Conservation (phyloP, 2,113 vertebrate species). For the Menidia beryllina region DNA sequence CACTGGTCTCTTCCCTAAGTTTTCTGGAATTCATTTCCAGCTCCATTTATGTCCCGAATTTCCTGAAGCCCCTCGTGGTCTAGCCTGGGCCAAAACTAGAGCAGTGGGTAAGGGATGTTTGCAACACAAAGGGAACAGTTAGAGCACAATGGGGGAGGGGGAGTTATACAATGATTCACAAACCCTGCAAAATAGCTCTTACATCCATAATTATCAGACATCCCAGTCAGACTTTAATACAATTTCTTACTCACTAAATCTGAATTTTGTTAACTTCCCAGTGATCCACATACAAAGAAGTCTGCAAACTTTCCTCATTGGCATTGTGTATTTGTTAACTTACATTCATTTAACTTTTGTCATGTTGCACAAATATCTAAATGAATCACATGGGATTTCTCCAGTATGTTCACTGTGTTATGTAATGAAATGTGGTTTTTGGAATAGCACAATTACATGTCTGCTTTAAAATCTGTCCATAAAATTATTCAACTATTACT, state of each 20-base stretch:
- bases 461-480: no score
- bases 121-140: constrained; percentile 30
- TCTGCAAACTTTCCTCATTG: no score
- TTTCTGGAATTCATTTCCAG: no score
- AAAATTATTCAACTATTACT: no score
- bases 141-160: not conserved
- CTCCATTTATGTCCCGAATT: no score
- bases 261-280: no score
- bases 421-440: not conserved
- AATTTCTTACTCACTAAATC: no score
- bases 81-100: constrained; percentile 35
- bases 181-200: constrained; percentile 11
- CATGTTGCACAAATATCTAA: not conserved
- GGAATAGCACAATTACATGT: not conserved
- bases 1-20: no score
- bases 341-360: not conserved
- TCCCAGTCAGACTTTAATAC: not conserved
- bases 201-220: constrained; percentile 4
- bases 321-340: no score
- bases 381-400: not conserved
- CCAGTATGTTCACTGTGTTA: not conserved
- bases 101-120: constrained; percentile 52
- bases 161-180: constrained; percentile 38
- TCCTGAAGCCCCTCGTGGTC: constrained; percentile 47
- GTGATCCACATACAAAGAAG: no score